Evolutionary conservation across 2,888 invertebrate species (phyloP), one percentile per base, ranked within the genome.

Genomic region (Hoplodrina blanda): DNA sequence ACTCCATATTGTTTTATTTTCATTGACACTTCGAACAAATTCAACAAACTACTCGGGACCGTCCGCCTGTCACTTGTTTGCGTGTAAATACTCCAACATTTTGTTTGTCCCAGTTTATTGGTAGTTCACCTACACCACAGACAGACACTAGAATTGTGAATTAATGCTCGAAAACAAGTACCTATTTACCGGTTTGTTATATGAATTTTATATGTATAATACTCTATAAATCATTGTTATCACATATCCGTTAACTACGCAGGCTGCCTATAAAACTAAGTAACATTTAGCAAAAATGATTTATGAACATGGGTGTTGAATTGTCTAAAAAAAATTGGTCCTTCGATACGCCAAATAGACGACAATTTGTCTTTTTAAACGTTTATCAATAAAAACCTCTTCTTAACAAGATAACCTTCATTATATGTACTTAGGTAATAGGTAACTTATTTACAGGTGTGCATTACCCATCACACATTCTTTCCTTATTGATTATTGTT

Each of bases 21-120:
- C 49, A 77, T 71, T 77, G 64, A 57, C 61, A 77, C 60, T 62
- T 44, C 20, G 52, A 56, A 57, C 64, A 64, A 76, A 76, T 76
- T 65, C 49, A 61, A 55, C 63, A 53, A 63, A 77, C 72, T 71
- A 56, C 53, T 53, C 57, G 53, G 57, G 46, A 25, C 49, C 41
- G 17, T 25, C 13, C 65, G 53, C 10, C 4, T 50, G 69, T 76
- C 70, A 76, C 50, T 69, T 69, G 70, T 69, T 74, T 69, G 62
- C 19, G 44, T 49, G 54, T 67, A 60, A 74, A 73, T 55, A 59
- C 17, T 53, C 17, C 41, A 44, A 46, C 56, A 50, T 67, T 72
- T 73, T 67, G 59, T 73, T 54, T 50, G 68, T 55, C 0, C 75
- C 25, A 60, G 19, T 73, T 75, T 66, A 66, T 73, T 59, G 19